These are phyloP conservation scores for Lepidothrix coronata DNA, from an alignment of 2,113 vertebrate species.

Conservation along the genomic window DNA sequence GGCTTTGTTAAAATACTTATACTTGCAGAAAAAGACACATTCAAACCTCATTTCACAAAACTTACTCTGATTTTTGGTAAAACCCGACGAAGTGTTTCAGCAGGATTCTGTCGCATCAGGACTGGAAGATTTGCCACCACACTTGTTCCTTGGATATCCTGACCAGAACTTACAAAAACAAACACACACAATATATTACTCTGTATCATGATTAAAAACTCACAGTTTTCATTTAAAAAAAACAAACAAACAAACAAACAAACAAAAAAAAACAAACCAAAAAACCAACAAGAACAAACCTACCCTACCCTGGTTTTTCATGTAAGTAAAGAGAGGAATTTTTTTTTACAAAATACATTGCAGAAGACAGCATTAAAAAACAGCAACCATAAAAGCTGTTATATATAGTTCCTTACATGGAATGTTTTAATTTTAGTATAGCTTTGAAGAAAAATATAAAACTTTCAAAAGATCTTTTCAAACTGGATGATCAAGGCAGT, in stretches of 20 bases:
- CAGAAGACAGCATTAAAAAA: background rate
- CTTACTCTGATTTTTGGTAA: slow-evolving; percentile 94
- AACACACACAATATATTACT: slow-evolving; percentile 37
- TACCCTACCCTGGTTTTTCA: background rate
- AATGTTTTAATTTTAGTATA: background rate
- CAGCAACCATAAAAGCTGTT: background rate
- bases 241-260: background rate
- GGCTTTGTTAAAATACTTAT: background rate
- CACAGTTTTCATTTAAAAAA: background rate
- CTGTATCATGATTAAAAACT: background rate
- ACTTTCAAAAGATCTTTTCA: background rate
- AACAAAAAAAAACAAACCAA: background rate
- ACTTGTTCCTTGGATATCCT: slow-evolving; percentile 90
- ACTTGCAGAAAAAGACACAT: background rate
- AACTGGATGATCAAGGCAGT: background rate
- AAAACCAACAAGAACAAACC: background rate
- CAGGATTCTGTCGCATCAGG: slow-evolving; percentile 90
- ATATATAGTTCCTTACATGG: background rate
- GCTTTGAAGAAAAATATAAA: background rate
- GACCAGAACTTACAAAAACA: slow-evolving; percentile 84
- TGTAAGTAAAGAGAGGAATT: background rate
- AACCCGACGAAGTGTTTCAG: slow-evolving; percentile 91
- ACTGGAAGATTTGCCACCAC: slow-evolving; percentile 91
- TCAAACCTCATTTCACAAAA: slow-evolving; percentile 35
- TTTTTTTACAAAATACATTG: background rate